Evolutionary conservation across 2,888 invertebrate genomes (phyloP), one percentile per base, ranked within the genome.

Genomic region (Zelleria hepariella): DNA sequence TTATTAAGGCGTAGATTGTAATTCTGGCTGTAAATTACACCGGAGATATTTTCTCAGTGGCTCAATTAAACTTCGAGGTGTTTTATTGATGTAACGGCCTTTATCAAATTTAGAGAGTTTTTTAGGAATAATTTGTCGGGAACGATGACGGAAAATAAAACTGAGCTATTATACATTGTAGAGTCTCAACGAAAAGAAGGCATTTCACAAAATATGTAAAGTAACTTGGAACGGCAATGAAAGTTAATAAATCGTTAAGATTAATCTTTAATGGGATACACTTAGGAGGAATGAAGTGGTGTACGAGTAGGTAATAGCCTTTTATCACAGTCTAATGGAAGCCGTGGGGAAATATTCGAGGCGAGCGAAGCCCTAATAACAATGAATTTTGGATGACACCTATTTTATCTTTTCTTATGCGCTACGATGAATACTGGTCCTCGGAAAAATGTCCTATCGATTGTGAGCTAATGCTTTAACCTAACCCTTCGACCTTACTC

Each of bases 51-150:
- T 79, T 75, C 74, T 73, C 66, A 63, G 73, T 74, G 79, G 53
- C 24, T 21, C 55, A 55, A 82, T 79, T 80, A 82, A 80, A 65
- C 69, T 65, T 70, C 71, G 69, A 73, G 72, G 71, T 71, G 67
- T 70, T 77, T 80, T 80, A 79, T 80, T 78, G 75, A 76, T 71
- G 69, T 73, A 77, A 78, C 72, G 77, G 79, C 77, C 77, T 82
- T 80, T 77, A 82, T 81, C 76, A 73, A 71, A 71, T 74, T 80
- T 74, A 71, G 67, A 32, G 72, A 74, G 71, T 71, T 71, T 75
- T 65, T 64, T 62, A 62, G 59, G 56, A 53, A 25, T 53, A 15
- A n/a, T 21, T 24, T 53, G 5, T n/a, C 53, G 53, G 2, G n/a
- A 53, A 21, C 24, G 25, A 24, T 15, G 53, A 53, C 21, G 2